These are phyloP conservation scores for Stegastes partitus DNA, from an alignment of 2,113 vertebrate genomes.

Conservation along the genomic window DNA sequence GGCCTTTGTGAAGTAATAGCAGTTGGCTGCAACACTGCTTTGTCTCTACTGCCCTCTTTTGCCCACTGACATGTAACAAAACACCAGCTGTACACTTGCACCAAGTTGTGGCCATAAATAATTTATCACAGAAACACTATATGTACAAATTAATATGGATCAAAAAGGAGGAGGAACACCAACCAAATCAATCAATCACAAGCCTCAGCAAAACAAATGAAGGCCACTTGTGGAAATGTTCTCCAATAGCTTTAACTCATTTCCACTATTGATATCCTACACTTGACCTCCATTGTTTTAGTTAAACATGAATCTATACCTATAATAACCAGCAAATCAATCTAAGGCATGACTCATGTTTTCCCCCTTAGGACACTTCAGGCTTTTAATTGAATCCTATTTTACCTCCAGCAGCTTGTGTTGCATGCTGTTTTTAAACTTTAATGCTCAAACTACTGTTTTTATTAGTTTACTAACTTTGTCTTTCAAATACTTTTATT, in stretches of 20 bases:
- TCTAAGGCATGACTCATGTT: too few relatives aligned
- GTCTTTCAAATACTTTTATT: too few relatives aligned
- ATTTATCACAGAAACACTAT: conserved; percentile 25
- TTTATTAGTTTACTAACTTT: too few relatives aligned
- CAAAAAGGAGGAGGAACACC: not conserved
- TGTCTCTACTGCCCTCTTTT: conserved; percentile 61
- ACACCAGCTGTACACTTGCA: conserved; percentile 1
- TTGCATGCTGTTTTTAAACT: too few relatives aligned
- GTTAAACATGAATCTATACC: not conserved
- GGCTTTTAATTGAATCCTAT: too few relatives aligned
- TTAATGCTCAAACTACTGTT: too few relatives aligned
- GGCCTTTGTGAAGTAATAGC: not conserved
- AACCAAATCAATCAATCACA: not conserved
- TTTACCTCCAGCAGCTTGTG: too few relatives aligned
- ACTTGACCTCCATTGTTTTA: not conserved
- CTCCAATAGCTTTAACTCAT: not conserved
- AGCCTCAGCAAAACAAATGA: not conserved
- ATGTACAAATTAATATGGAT: not conserved
- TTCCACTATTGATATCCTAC: not conserved
- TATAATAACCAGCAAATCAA: too few relatives aligned
- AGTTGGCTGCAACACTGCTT: conserved; percentile 12
- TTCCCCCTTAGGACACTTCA: too few relatives aligned
- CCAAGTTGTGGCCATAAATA: conserved; percentile 23
- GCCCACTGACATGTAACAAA: conserved; percentile 44
- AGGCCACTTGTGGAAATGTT: not conserved